These are phyloP conservation scores for Tetramorium simillimum DNA, from an alignment of 1,140 invertebrate species.

Conservation along the genomic window DNA sequence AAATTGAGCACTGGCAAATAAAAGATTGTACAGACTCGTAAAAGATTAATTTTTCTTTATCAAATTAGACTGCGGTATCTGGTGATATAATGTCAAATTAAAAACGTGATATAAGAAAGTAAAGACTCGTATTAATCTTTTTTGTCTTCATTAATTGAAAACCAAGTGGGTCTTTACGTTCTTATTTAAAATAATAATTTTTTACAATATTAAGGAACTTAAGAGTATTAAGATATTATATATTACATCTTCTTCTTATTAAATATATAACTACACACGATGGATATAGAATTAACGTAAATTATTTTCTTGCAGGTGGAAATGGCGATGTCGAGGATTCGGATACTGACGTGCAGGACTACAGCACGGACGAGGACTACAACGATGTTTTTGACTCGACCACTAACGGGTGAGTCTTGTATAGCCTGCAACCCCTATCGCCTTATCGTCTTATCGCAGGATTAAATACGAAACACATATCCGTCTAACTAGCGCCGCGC, in stretches of 20 bases:
- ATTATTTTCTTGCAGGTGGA: constrained; percentile 63
- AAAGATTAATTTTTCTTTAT: neutral
- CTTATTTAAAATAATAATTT: neutral
- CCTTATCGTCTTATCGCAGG: constrained; percentile 42
- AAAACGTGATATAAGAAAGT: neutral
- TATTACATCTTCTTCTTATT: neutral
- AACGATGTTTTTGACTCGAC: constrained; percentile 78
- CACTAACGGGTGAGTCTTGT: constrained; percentile 73
- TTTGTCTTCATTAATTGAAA: neutral
- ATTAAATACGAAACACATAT: constrained; percentile 50
- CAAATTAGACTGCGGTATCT: neutral
- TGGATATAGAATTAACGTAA: neutral
- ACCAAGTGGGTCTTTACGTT: neutral
- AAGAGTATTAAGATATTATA: neutral
- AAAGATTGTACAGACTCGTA: neutral
- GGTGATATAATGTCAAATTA: neutral
- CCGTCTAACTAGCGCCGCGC: constrained; percentile 40
- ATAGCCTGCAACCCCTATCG: constrained; percentile 28
- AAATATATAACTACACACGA: neutral
- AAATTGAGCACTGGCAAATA: neutral
- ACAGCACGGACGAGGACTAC: constrained; percentile 77
- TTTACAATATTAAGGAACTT: neutral
- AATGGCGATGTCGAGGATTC: constrained; percentile 71
- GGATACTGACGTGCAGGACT: constrained; percentile 77
- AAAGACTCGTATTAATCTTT: neutral